Conservation (phyloP, 2,888 invertebrate genomes). For the Ochropacha duplaris region DNA sequence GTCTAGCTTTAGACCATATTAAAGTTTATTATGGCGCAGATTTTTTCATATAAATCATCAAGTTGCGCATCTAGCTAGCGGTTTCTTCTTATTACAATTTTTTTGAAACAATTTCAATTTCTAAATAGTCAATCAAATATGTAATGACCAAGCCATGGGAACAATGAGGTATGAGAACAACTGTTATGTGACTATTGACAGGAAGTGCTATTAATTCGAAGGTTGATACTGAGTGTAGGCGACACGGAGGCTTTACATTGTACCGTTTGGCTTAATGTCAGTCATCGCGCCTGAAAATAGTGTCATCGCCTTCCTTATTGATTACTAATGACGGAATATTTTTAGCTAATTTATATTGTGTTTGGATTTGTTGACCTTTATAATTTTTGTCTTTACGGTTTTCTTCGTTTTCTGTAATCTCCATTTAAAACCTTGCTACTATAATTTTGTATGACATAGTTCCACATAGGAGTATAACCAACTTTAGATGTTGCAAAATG, state of each 20-base stretch:
- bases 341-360: neutral
- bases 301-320: neutral
- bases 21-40: conserved; percentile 27
- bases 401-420: too few species aligned
- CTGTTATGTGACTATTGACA: conserved; percentile 45
- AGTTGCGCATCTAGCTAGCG: conserved; percentile 10
- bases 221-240: conserved; percentile 41
- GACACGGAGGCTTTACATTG: conserved; percentile 31
- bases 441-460: too few species aligned
- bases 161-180: conserved; percentile 38
- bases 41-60: conserved; percentile 41
- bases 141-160: conserved; percentile 33
- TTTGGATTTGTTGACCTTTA: neutral
- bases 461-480: neutral
- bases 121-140: conserved; percentile 2
- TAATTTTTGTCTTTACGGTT: too few species aligned
- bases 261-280: conserved; percentile 30
- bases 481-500: conserved; percentile 7
- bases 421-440: too few species aligned
- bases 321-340: neutral
- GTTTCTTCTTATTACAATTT: conserved; percentile 10
- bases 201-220: conserved; percentile 43
- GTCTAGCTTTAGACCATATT: conserved; percentile 58
- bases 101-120: conserved; percentile 8
- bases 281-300: neutral